Base-by-base conservation (phyloP, 2,113 vertebrate genomes). In the Alexandromys fortis region DNA sequence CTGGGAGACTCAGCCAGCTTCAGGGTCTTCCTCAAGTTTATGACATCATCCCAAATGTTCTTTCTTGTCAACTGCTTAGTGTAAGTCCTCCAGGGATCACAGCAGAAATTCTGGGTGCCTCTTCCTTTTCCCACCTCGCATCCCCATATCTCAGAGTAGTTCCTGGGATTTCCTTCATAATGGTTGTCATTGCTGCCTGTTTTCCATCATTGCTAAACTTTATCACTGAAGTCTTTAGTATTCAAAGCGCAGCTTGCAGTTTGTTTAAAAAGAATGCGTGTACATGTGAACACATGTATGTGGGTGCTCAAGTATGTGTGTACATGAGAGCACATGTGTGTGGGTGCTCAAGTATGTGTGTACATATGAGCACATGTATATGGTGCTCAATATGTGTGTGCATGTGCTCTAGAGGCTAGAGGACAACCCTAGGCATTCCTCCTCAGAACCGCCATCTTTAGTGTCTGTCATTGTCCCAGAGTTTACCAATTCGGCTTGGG, bases 121-220 rank as follows among this genome's bases (percentile, higher is more conserved):
- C 52, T 16, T 38, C 42, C 30, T 52, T 13, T 42, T 33, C 30
- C 10, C 0, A 2, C 1, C 11, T 13, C 3, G 2, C 4, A 0
- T 7, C n/a, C 5, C 8, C 28, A 4, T 30, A 9, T 1, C 2
- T 8, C 4, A 22, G 5, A 24, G 0, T 4, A 2, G 52, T 4
- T 4, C 14, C 26, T 28, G 2, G 11, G 58, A 14, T 35, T 61
- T 33, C 61, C 19, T 55, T n/a, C 45, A 35, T 1, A 9, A 12
- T 8, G 3, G 0, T 24, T 3, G 30, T 55, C 30, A 3, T 1
- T 2, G 22, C 35, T 30, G 0, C 5, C 12, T 7, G 4, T 1
- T 49, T 35, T 33, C n/a, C 63, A 78, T 63, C 17, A 21, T 33
- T 30, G n/a, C 17, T 42, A 6, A 52, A n/a, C 17, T 65, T 35